These are phyloP conservation scores for Trematocara marginatum DNA, from an alignment of 2,113 vertebrate species.

Conservation along the genomic window DNA sequence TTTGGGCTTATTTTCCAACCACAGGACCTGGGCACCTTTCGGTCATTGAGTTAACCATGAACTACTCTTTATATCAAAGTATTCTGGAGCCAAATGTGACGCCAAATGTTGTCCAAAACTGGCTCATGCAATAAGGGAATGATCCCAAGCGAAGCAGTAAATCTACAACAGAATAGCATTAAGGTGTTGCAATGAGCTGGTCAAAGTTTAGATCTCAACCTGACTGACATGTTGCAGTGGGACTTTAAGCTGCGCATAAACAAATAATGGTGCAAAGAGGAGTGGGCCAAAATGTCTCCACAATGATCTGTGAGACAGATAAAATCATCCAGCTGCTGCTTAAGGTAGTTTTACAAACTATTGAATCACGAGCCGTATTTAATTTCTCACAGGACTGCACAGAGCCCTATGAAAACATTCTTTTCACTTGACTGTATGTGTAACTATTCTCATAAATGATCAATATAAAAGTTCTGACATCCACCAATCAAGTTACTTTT, in stretches of 20 bases:
- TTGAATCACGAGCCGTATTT: neutral
- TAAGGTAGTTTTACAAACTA: neutral
- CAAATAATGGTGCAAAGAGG: neutral
- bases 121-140: neutral
- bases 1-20: neutral
- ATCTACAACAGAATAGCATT: neutral
- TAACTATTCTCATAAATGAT: neutral
- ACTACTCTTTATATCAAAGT: neutral
- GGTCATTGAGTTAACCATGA: neutral
- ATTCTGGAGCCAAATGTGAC: neutral
- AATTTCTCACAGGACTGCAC: neutral
- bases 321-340: neutral
- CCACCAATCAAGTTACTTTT: neutral
- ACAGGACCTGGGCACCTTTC: rapidly evolving
- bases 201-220: neutral
- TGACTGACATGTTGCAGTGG: neutral
- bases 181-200: neutral
- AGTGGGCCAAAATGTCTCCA: neutral
- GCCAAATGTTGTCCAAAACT: neutral
- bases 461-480: neutral
- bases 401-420: neutral
- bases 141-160: neutral
- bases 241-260: neutral
- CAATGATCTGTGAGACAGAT: neutral
- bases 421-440: neutral